Conservation (phyloP, 2,113 vertebrate genomes). For the Microtus montanus region DNA sequence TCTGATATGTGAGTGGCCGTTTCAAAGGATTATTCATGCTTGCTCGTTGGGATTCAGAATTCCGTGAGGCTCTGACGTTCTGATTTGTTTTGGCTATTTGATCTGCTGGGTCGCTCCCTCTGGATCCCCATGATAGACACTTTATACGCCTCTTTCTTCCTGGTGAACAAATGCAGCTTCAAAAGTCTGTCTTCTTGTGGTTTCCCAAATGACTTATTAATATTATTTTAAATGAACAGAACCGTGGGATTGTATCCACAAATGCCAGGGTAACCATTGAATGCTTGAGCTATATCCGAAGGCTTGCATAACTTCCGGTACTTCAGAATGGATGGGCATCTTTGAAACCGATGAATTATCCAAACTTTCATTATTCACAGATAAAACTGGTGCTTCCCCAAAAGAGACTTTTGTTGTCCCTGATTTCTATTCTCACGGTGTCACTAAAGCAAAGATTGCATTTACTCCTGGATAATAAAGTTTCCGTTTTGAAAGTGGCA, state of each 20-base stretch:
- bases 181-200: neutral
- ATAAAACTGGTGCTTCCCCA: conserved; percentile 36
- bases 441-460: conserved; percentile 53
- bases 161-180: conserved; percentile 46
- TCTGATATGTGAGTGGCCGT: conserved; percentile 67
- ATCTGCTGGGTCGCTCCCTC: conserved; percentile 59
- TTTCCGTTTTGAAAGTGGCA: conserved; percentile 59
- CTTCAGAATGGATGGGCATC: conserved; percentile 10
- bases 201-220: neutral
- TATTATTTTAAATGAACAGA: neutral
- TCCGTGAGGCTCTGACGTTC: conserved; percentile 65
- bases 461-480: neutral
- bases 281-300: neutral
- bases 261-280: neutral
- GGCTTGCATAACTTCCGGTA: neutral
- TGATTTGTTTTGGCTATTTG: conserved; percentile 74
- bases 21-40: conserved; percentile 80
- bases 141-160: conserved; percentile 51
- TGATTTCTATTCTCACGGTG: conserved; percentile 38
- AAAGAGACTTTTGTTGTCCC: conserved; percentile 56
- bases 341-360: conserved; percentile 60
- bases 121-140: conserved; percentile 58
- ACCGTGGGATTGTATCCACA: conserved; percentile 16
- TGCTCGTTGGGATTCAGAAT: conserved; percentile 74
- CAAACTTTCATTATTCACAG: conserved; percentile 41